Base-by-base conservation (phyloP, 2,888 invertebrate species). In the Erpobdella octoculata region DNA sequence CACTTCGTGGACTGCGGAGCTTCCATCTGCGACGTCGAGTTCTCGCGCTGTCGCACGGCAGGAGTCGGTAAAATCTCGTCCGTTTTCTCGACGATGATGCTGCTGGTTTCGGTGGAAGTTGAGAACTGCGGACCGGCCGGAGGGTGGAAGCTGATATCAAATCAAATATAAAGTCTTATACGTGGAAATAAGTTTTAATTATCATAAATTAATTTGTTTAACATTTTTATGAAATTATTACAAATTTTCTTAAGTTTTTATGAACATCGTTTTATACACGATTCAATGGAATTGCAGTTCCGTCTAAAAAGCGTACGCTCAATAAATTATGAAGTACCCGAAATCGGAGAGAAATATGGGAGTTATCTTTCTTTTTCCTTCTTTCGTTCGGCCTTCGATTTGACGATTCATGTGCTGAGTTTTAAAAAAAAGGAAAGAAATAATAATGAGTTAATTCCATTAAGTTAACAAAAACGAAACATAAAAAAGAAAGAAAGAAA, bases 311-410 rank as follows among this genome's bases (percentile, higher is more conserved):
- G n/a, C n/a, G n/a, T n/a, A n/a, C n/a, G n/a, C n/a, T n/a, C n/a
- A n/a, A n/a, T n/a, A 31, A 35, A 21, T n/a, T 25, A 12, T 8
- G n/a, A 74, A 77, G 48, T 76, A 84, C 85, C 84, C 78, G 86
- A 88, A 87, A 78, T 89, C 89, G 0, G 85, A 25, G 78, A 97
- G 89, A 81, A 93, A 93, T 84, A 97, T 92, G 0, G 97, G 97
- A 8, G 95, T 97, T 76, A 98, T 98, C 74, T 97, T 87, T 58
- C 97, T 86, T 83, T 92, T 91, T 38, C 97, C 98, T 84, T 96
- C 95, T 0, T 93, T 90, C 3, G 93, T 91, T 75, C 92, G 87
- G 0, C 92, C 93, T 85, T 96, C 95, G 31, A 94, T 91, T 86
- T 96, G 95, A 77, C 69, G 64, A 48, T 71, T 53, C 53, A 53